Conservation (phyloP, 2,888 invertebrate genomes). For the Drosophila meridionalis region DNA sequence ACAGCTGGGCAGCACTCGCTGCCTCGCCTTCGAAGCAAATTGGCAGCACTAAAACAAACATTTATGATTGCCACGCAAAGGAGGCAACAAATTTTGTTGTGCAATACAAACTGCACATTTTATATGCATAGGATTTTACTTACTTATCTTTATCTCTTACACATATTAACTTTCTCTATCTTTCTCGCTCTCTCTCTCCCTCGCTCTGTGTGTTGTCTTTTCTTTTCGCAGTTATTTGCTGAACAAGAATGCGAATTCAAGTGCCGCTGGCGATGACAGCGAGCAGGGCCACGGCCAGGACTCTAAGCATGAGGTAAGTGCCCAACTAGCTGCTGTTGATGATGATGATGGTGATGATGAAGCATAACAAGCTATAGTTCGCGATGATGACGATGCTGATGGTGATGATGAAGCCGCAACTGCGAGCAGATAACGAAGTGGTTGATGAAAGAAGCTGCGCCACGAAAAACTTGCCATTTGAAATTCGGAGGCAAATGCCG, state of each 20-base stretch:
- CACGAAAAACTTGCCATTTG: conserved; percentile 44
- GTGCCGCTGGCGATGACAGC: conserved; percentile 70
- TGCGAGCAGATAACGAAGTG: neutral
- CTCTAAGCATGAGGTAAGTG: conserved; percentile 72
- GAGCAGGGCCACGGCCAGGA: conserved; percentile 71
- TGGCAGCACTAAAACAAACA: conserved; percentile 8
- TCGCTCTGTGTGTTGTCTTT: neutral
- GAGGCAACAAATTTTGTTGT: conserved; percentile 55
- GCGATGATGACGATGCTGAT: conserved; percentile 4
- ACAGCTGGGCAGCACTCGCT: conserved; percentile 5
- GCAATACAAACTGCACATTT: conserved; percentile 37
- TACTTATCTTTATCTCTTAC: conserved; percentile 9
- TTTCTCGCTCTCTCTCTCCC: neutral
- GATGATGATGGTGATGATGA: neutral
- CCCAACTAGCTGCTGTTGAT: conserved; percentile 7
- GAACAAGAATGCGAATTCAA: conserved; percentile 59
- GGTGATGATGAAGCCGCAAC: conserved; percentile 5
- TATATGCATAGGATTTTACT: conserved; percentile 60
- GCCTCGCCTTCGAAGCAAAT: neutral
- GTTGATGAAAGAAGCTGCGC: conserved; percentile 17
- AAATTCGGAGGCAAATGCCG: conserved; percentile 55
- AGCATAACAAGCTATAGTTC: neutral
- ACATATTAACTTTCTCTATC: neutral
- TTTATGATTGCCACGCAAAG: conserved; percentile 37
- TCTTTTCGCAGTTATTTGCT: conserved; percentile 62